phyloP scores from a whole-genome alignment of 1,140 invertebrate species.

The Prorops nasuta region DNA sequence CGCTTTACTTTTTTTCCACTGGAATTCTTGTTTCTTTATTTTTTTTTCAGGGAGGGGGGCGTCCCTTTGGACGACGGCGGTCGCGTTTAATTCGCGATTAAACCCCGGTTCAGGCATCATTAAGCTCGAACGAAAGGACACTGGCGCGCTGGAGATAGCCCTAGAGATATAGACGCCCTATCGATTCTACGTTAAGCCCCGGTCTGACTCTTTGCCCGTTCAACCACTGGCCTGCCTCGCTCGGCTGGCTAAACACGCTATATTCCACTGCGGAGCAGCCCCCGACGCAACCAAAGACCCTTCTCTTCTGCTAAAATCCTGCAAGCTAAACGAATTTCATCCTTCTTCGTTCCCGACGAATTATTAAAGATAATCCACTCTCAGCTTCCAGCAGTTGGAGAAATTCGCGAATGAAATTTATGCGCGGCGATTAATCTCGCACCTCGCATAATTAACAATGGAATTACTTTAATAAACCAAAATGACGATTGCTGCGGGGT shows the following conservation, averaged over 20 bases:
- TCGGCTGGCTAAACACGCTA: constrained; percentile 32
- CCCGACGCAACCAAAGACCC: too few relatives aligned
- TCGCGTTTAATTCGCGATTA: constrained; percentile 50
- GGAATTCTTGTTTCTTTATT: background rate
- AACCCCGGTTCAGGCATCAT: constrained; percentile 47
- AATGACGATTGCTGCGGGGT: too few relatives aligned
- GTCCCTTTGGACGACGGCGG: constrained; percentile 19
- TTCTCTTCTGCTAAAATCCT: too few relatives aligned
- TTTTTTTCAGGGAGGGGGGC: constrained; percentile 36
- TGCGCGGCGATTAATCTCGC: too few relatives aligned
- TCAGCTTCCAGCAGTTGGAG: too few relatives aligned
- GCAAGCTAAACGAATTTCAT: too few relatives aligned
- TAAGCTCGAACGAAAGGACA: constrained; percentile 50
- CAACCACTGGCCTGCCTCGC: constrained; percentile 28
- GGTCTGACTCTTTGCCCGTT: constrained; percentile 40
- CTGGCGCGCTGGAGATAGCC: constrained; percentile 30
- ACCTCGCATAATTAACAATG: too few relatives aligned
- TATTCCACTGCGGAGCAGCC: constrained; percentile 31
- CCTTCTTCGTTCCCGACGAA: too few relatives aligned
- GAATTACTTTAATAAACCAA: too few relatives aligned
- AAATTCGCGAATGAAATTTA: too few relatives aligned
- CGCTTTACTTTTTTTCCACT: background rate
- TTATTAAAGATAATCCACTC: too few relatives aligned
- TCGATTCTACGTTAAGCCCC: constrained; percentile 46
- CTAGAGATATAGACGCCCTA: constrained; percentile 37